Percentiles rank a stretch among this genome's conserved stretches.
Conservation (phyloP, 2,888 invertebrate species). For the Lydus trimaculatus region DNA sequence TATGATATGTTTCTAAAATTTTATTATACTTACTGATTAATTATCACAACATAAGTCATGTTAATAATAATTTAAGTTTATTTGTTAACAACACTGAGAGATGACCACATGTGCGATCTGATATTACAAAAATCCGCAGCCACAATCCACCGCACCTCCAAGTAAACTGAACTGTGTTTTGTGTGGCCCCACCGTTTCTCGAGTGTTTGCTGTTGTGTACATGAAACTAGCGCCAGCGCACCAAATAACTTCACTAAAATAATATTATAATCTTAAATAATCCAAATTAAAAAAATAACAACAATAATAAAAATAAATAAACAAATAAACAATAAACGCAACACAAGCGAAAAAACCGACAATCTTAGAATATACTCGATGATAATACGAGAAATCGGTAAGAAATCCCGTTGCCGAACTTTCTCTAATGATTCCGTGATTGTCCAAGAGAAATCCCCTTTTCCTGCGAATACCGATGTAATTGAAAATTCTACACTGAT, state of each 20-base stretch:
- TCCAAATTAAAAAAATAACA: not conserved
- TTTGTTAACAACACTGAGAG: conserved; percentile 38
- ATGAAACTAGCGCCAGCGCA: conserved; percentile 32
- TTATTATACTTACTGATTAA: conserved; percentile 41
- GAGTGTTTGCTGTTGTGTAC: conserved; percentile 24
- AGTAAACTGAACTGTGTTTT: conserved; percentile 28
- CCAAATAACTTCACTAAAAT: conserved; percentile 11
- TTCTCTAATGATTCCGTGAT: not conserved
- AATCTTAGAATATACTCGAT: not conserved
- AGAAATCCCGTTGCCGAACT: not conserved
- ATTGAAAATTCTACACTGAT: not conserved
- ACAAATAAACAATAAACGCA: conserved; percentile 10
- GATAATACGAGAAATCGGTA: not conserved
- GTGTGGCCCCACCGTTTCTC: conserved; percentile 21
- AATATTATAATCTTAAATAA: not conserved
- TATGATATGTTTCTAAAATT: conserved; percentile 8
- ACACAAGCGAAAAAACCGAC: not conserved
- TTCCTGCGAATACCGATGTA: not conserved
- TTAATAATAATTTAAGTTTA: conserved; percentile 36
- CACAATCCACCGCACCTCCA: conserved; percentile 31
- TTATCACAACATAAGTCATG: conserved; percentile 47
- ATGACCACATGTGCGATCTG: conserved; percentile 50
- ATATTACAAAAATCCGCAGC: conserved; percentile 32
- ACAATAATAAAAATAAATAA: too few species aligned
- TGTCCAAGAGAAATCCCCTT: not conserved